Evolutionary conservation across 2,113 vertebrate species (phyloP).

Genomic region (Limanda limanda): DNA sequence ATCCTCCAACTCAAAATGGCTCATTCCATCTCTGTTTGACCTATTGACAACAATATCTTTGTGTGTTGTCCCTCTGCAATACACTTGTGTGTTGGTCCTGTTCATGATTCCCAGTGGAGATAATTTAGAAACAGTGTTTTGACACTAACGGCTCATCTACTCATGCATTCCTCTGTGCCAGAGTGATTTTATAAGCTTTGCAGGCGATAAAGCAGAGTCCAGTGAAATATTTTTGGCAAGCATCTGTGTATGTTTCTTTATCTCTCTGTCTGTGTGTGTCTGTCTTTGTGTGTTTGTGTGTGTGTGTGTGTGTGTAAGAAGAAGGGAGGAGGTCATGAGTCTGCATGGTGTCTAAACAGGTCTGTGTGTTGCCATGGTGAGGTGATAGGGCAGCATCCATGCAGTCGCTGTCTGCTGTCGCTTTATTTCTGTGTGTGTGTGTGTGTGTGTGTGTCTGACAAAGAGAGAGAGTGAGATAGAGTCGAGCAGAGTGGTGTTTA

Average conservation of each 20-base stretch:
- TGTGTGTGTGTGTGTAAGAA: not conserved
- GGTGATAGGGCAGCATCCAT: constrained; percentile 31
- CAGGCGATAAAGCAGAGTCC: not conserved
- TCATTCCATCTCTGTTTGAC: not conserved
- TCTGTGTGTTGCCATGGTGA: constrained; percentile 44
- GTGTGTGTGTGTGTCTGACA: not conserved
- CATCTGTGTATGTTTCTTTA: no score
- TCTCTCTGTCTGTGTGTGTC: no score
- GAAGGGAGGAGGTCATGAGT: not conserved
- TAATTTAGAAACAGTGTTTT: constrained; percentile 18
- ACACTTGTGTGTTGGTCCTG: not conserved
- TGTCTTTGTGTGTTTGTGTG: no score
- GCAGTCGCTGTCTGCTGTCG: constrained; percentile 3
- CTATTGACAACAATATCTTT: no score
- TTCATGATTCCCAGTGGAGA: constrained; percentile 3
- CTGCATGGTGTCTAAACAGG: constrained; percentile 38
- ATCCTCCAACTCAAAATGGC: not conserved
- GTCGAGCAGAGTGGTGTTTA: constrained; percentile 48
- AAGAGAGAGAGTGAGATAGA: not conserved
- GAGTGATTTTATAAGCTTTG: constrained; percentile 12
- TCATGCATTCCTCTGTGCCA: not conserved
- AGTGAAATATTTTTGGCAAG: not conserved
- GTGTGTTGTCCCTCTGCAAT: not conserved
- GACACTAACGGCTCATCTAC: constrained; percentile 3
- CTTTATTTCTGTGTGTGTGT: constrained; percentile 5